These are phyloP conservation scores for Venusia cambrica DNA, from an alignment of 2,888 invertebrate genomes.

Conservation along the genomic window DNA sequence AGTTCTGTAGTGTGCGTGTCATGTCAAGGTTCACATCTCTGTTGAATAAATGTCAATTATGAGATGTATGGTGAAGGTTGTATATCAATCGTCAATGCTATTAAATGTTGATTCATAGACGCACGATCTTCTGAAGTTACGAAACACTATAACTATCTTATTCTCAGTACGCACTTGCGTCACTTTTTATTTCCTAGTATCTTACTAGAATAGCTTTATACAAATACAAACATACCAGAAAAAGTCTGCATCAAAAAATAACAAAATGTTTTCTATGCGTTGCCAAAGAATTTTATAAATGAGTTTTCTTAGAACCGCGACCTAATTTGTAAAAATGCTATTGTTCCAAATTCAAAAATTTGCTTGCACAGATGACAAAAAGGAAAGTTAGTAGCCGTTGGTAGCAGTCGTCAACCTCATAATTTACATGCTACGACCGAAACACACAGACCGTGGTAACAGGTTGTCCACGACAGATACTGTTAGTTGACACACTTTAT, in stretches of 20 bases:
- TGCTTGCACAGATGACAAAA: slow-evolving; percentile 14
- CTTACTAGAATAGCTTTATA: slow-evolving; percentile 2
- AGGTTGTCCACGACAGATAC: slow-evolving; percentile 61
- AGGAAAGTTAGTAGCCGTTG: slow-evolving; percentile 15
- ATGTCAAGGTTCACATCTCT: slow-evolving; percentile 9
- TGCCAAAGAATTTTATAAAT: too few relatives aligned
- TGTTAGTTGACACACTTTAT: slow-evolving; percentile 60
- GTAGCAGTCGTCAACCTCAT: slow-evolving; percentile 21
- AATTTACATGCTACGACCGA: slow-evolving; percentile 24
- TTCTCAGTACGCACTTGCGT: slow-evolving; percentile 40
- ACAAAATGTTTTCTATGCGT: too few relatives aligned
- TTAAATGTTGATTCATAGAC: slow-evolving; percentile 19
- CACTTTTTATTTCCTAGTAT: slow-evolving; percentile 7
- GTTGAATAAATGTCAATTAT: slow-evolving; percentile 8
- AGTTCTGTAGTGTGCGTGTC: too few relatives aligned
- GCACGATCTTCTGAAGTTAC: slow-evolving; percentile 32
- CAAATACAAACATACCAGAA: too few relatives aligned
- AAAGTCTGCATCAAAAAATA: too few relatives aligned
- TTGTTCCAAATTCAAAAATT: slow-evolving; percentile 14
- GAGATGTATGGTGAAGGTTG: slow-evolving; percentile 12
- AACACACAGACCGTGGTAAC: slow-evolving; percentile 34
- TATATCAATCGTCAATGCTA: slow-evolving; percentile 12
- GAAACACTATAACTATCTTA: slow-evolving; percentile 42
- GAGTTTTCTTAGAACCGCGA: too few relatives aligned
- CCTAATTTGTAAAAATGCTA: slow-evolving; percentile 2